A percentile compares a stretch with the other conserved stretches of the same genome.
These are phyloP conservation scores for Coelopa frigida DNA, from an alignment of 1,140 invertebrate species.

Conservation along the genomic window DNA sequence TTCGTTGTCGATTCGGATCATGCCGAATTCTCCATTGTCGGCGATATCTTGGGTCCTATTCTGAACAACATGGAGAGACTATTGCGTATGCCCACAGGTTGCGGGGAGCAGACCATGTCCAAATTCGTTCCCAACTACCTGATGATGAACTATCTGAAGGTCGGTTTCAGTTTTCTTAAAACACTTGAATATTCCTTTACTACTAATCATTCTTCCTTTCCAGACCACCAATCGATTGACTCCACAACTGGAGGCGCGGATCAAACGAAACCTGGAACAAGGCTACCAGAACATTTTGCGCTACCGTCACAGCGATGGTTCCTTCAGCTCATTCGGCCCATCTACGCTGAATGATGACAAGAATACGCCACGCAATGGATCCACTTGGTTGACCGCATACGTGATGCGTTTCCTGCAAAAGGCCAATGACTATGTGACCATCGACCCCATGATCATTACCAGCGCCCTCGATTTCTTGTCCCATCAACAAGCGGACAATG, in stretches of 20 bases:
- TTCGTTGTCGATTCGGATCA: constrained; percentile 61
- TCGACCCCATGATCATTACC: constrained; percentile 66
- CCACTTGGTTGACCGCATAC: constrained; percentile 94
- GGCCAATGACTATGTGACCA: constrained; percentile 67
- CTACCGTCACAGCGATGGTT: constrained; percentile 82
- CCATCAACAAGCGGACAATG: constrained; percentile 66
- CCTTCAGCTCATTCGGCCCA: constrained; percentile 86
- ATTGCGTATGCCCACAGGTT: constrained; percentile 78
- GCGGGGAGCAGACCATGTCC: constrained; percentile 92
- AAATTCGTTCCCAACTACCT: constrained; percentile 87
- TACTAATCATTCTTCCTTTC: neutral
- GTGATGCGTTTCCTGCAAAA: constrained; percentile 80
- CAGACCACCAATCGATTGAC: constrained; percentile 18
- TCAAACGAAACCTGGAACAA: constrained; percentile 68
- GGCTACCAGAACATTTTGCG: constrained; percentile 92
- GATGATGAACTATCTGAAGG: constrained; percentile 66
- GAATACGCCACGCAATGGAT: constrained; percentile 54
- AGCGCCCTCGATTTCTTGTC: constrained; percentile 74
- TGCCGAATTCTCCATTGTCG: constrained; percentile 64
- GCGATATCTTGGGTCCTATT: constrained; percentile 67
- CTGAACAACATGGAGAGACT: constrained; percentile 68
- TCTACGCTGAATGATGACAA: constrained; percentile 53
- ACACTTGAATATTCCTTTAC: neutral
- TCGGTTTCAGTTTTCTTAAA: constrained; percentile 13
- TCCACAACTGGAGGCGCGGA: constrained; percentile 57